Percentiles rank a stretch among this genome's conserved stretches.
Conservation (phyloP, 2,797 vertebrate genomes). For the Phrynocephalus vlangalii region DNA sequence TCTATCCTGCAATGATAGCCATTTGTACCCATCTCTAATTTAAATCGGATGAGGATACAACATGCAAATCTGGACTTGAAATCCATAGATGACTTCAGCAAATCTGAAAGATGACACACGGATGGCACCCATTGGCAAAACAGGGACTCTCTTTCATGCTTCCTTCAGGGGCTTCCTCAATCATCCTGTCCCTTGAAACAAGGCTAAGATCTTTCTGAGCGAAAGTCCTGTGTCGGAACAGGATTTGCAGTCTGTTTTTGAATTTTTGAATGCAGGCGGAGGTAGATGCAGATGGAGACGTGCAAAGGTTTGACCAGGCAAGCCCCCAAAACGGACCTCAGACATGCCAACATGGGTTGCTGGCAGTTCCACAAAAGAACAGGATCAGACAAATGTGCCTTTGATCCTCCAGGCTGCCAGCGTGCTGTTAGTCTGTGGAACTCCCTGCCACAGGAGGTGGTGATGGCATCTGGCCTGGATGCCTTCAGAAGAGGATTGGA, state of each 20-base stretch:
- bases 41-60: not conserved
- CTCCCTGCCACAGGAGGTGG: too few species aligned
- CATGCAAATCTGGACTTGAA: not conserved
- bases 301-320: not conserved
- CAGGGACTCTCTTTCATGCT: not conserved
- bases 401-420: too few species aligned
- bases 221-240: fast-evolving
- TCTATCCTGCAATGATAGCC: too few species aligned
- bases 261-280: not conserved
- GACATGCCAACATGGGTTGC: not conserved
- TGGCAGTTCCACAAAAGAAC: not conserved
- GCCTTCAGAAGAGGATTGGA: too few species aligned
- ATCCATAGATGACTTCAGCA: not conserved
- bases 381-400: too few species aligned
- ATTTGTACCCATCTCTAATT: not conserved
- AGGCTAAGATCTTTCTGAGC: not conserved
- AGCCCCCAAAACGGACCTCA: not conserved
- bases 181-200: not conserved
- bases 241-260: not conserved
- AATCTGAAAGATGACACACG: not conserved
- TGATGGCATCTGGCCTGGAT: too few species aligned
- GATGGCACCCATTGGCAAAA: not conserved
- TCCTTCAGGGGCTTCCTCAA: not conserved
- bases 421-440: too few species aligned
- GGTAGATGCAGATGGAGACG: fast-evolving